Conservation (phyloP, 2,797 vertebrate species). For the Discoglossus pictus region DNA sequence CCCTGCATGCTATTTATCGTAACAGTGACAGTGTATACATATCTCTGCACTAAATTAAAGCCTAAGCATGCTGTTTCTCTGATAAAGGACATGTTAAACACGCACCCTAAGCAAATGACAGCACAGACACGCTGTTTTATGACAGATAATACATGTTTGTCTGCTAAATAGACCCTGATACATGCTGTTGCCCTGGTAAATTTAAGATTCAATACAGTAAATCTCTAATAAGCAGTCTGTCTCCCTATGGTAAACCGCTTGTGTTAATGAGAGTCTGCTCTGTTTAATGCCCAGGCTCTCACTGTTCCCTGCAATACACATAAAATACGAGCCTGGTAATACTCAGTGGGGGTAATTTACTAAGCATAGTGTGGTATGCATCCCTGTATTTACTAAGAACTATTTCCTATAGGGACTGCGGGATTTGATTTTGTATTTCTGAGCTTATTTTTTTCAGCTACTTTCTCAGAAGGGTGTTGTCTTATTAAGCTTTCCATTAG, state of each 20-base stretch:
- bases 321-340: too few species aligned
- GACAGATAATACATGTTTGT: slow-evolving; percentile 29
- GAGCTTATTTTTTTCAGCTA: too few species aligned
- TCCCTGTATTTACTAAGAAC: too few species aligned
- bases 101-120: slow-evolving; percentile 33
- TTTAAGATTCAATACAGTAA: slow-evolving; percentile 22
- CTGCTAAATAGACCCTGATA: not conserved
- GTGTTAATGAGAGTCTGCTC: not conserved
- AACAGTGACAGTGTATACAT: slow-evolving; percentile 38
- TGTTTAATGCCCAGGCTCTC: not conserved
- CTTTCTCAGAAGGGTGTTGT: too few species aligned
- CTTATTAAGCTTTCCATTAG: too few species aligned
- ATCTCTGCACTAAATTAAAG: slow-evolving; percentile 15
- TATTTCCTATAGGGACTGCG: too few species aligned
- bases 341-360: too few species aligned
- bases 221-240: slow-evolving; percentile 8
- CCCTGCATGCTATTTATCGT: slow-evolving; percentile 36
- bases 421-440: too few species aligned
- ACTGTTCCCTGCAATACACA: not conserved
- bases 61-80: slow-evolving; percentile 20
- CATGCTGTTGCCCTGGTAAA: slow-evolving; percentile 12
- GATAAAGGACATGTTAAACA: slow-evolving; percentile 36
- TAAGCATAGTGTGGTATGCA: too few species aligned
- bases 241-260: not conserved
- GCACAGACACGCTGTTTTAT: slow-evolving; percentile 23